Evolutionary conservation across 2,888 invertebrate species (phyloP).

Genomic region (Acanthacorydalis orientalis): DNA sequence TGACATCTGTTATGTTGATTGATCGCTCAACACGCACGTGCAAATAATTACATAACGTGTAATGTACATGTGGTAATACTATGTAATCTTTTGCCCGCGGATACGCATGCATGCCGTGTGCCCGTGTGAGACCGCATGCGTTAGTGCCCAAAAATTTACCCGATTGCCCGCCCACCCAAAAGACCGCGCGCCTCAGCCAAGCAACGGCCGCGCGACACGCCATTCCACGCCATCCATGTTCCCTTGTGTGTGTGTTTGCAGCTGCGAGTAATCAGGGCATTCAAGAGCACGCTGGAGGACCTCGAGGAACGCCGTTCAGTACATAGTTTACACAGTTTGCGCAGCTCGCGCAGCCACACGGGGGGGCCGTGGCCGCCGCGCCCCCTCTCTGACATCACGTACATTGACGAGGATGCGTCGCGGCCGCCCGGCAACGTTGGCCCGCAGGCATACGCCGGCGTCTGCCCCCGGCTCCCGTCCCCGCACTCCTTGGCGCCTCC

Average conservation of each 20-base stretch:
- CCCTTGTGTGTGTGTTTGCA: constrained; percentile 47
- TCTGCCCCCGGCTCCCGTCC: constrained; percentile 28
- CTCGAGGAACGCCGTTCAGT: constrained; percentile 97
- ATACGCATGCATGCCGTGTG: no score
- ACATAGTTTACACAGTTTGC: constrained; percentile 85
- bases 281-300: constrained; percentile 99
- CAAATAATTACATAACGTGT: no score
- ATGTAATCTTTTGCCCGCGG: no score
- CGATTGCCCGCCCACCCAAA: no score
- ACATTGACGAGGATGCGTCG: constrained; percentile 30
- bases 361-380: constrained; percentile 44
- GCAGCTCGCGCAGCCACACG: constrained; percentile 59
- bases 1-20: no score
- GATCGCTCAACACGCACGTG: no score
- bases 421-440: constrained; percentile 17
- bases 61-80: no score
- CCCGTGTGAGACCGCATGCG: no score
- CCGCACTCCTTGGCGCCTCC: constrained; percentile 31
- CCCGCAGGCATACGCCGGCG: constrained; percentile 10
- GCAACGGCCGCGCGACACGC: background rate
- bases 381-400: constrained; percentile 69
- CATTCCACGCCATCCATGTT: background rate
- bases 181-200: background rate
- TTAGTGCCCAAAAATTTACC: no score
- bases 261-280: constrained; percentile 99